These are phyloP conservation scores for Julus scanicus DNA, from an alignment of 2,888 invertebrate genomes.

Conservation along the genomic window DNA sequence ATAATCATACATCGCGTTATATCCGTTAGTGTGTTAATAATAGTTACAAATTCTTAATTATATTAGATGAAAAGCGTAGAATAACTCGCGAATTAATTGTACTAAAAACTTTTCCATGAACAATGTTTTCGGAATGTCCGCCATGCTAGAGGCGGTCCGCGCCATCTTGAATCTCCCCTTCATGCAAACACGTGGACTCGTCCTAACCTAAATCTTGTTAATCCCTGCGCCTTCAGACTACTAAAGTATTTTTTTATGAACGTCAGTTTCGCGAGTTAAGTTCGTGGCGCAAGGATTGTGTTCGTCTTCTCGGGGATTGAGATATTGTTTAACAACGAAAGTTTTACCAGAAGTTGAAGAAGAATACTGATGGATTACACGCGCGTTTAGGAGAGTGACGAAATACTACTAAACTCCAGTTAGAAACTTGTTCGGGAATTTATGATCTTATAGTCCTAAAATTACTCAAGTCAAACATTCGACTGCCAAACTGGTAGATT, in stretches of 20 bases:
- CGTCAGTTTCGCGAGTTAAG: background rate
- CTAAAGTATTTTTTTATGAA: background rate
- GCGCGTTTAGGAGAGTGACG: background rate
- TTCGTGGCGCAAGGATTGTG: background rate
- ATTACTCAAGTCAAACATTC: background rate
- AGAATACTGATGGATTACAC: background rate
- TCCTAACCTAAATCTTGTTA: slow-evolving; percentile 17
- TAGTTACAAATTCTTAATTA: too few relatives aligned
- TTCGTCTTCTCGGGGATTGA: background rate
- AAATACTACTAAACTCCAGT: background rate
- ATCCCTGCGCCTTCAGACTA: background rate
- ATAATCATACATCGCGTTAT: too few relatives aligned
- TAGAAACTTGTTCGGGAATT: background rate
- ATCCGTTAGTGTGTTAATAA: too few relatives aligned
- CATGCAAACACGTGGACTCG: background rate
- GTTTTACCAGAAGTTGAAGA: background rate
- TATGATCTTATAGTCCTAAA: background rate
- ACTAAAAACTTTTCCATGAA: too few relatives aligned
- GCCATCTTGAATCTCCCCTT: background rate
- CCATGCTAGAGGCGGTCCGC: background rate
- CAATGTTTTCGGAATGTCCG: too few relatives aligned
- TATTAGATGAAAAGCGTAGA: too few relatives aligned
- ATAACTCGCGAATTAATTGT: too few relatives aligned
- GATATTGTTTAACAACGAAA: background rate
- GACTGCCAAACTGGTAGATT: background rate